Evolutionary conservation across 1,140 invertebrate species (phyloP), one percentile per base, ranked within the genome.

Genomic region (Saccostrea cuccullata): DNA sequence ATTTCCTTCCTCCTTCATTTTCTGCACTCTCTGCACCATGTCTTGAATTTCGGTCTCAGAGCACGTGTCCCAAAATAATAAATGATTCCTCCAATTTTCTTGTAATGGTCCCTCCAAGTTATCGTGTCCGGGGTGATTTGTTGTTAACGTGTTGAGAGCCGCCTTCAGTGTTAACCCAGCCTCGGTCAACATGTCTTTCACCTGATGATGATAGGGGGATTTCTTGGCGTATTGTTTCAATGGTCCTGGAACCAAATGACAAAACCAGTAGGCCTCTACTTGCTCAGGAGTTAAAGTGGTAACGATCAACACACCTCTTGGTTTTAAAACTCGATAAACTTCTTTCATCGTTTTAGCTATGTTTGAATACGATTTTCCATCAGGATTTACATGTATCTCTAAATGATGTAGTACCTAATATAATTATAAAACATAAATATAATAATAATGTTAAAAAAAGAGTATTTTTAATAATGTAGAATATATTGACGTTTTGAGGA

Each of bases 331-430:
- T 8, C 84, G 84, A 60, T 64, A 36, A 12, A 30, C 55, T 56
- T 85, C 84, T 36, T 36, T 85, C 26, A 85, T 13, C 8, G 84
- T 85, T 64, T 64, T 36, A 3, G 20, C 11, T 60, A 64, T 30
- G 55, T 17, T 85, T 23, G 84, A 56, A 64, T 60, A 85, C 17
- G 26, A 56, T 85, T 60, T 64, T 58, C 84, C 84, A 36, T 85
- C 56, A 0, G 84, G 84, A 64, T 85, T 64, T n/a, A n/a, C n/a
- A n/a, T n/a, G n/a, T 30, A 17, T 17, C 56, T 85, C 84, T 64
- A 85, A 85, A 47, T 85, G 84, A 40, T 85, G 84, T 23, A 85
- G 30, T 17, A 85, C 84, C 84, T 85, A 64, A 30, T 55, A 47
- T 36, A 6, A 64, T 20, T 17, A 64, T 64, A n/a, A 36, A 36